phyloP scores from a whole-genome alignment of 2,113 vertebrate species.

The Natator depressus region DNA sequence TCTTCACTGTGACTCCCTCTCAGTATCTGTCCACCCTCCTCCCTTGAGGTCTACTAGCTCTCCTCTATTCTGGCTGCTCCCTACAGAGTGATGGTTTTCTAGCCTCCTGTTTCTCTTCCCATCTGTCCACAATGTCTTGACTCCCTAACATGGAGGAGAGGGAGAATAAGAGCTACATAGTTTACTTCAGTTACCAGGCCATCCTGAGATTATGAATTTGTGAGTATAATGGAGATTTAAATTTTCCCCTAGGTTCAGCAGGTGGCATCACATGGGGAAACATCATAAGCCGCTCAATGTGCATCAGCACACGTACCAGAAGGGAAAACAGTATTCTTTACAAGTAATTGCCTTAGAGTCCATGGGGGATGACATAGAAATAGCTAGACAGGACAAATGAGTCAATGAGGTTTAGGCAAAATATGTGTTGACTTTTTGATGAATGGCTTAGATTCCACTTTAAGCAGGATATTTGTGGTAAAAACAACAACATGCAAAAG shows the following conservation, averaged over 20 bases:
- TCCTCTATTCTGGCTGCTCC: accelerated
- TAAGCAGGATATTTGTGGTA: neutral
- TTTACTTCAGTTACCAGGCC: neutral
- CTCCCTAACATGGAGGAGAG: neutral
- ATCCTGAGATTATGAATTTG: neutral
- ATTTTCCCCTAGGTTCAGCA: neutral
- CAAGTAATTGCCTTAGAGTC: neutral
- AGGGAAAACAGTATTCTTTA: neutral
- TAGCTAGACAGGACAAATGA: constrained; percentile 20
- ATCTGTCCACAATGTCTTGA: neutral
- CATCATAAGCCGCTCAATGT: neutral
- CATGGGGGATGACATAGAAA: constrained; percentile 18
- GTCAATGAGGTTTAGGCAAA: neutral
- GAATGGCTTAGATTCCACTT: neutral
- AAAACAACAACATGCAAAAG: neutral
- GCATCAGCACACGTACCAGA: neutral
- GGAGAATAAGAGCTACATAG: neutral
- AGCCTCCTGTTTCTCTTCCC: neutral
- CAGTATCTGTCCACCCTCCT: neutral
- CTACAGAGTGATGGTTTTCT: neutral
- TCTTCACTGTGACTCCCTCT: neutral
- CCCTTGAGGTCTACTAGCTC: neutral
- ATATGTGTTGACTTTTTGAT: neutral
- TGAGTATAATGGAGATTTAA: neutral
- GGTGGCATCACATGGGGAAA: neutral